Evolutionary conservation across 37 sponge, comb jelly and placozoan species (phyloP).

Genomic region (Cladorhizidae sp.): DNA sequence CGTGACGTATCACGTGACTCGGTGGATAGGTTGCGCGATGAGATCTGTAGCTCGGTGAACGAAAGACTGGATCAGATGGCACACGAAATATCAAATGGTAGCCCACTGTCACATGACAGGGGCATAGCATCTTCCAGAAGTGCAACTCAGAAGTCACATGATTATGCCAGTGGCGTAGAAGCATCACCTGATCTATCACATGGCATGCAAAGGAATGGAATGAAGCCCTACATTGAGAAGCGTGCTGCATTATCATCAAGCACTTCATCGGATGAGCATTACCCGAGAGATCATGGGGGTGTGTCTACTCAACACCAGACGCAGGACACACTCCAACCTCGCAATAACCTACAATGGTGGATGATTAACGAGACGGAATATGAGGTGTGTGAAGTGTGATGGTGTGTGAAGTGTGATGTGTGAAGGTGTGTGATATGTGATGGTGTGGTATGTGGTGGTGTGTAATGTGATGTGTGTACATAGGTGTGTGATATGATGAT

Average conservation of each 20-base stretch:
- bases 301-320: background rate
- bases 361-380: conserved; percentile 17
- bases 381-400: conserved; percentile 11
- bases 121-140: too few species aligned
- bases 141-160: too few species aligned
- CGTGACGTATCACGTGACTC: background rate
- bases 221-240: background rate
- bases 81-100: too few species aligned
- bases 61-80: background rate
- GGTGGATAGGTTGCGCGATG: background rate
- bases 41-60: background rate
- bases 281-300: background rate
- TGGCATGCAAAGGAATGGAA: background rate
- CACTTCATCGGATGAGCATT: background rate
- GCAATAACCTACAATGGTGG: conserved; percentile 18
- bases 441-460: background rate
- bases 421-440: background rate
- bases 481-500: too few species aligned
- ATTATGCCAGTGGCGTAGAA: background rate
- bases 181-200: background rate
- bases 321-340: background rate
- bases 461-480: background rate
- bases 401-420: background rate
- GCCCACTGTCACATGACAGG: too few species aligned
- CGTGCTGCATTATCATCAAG: too few species aligned